Base-by-base conservation (phyloP, 2,113 vertebrate species). In the Zosterops lateralis region DNA sequence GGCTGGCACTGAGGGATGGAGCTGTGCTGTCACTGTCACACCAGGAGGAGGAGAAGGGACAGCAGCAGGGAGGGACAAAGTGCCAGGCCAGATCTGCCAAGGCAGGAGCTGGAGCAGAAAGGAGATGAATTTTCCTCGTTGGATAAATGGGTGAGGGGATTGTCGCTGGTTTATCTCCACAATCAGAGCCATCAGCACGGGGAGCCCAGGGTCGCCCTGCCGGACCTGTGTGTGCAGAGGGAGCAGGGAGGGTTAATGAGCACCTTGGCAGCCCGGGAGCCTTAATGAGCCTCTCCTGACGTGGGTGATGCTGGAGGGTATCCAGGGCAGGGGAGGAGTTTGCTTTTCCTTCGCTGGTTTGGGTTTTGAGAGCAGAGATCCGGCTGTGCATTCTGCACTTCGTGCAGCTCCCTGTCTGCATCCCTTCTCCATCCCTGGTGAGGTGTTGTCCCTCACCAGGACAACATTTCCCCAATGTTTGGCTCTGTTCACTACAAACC, bases 181-280 rank as follows among this genome's bases (percentile, higher is more conserved):
- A 13, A 0, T 2, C 8, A 61, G 70, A 44, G 28, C 56, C 2
- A 0, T 2, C 3, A 4, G 57, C 1, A 0, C 0, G 0, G 61
- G 73, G 24, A 47, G 19, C 66, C 56, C 74, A 29, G 2, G 14
- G 34, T 5, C 1, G 0, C 34, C 28, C 51, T 29, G 51, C 51
- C 28, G 38, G 25, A 83, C 18, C 5, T 0, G 22, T 1, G n/a
- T 5, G 15, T 51, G 44, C 73, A 3, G 0, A 1, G 10, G 58
- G n/a, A 77, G 73, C 6, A 0, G 17, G 0, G 12, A 32, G 79
- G 5, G 34, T 40, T 32, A 31, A 40, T 7, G 64, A 94, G 84
- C 65, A 14, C 84, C 64, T 24, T 6, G 62, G 61, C 13, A n/a
- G 12, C 9, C n/a, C 10, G 10, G 6, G n/a, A 45, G 56, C 64